Evolutionary conservation across 2,797 vertebrate species (phyloP).

Genomic region (Bovichtus diacanthus): DNA sequence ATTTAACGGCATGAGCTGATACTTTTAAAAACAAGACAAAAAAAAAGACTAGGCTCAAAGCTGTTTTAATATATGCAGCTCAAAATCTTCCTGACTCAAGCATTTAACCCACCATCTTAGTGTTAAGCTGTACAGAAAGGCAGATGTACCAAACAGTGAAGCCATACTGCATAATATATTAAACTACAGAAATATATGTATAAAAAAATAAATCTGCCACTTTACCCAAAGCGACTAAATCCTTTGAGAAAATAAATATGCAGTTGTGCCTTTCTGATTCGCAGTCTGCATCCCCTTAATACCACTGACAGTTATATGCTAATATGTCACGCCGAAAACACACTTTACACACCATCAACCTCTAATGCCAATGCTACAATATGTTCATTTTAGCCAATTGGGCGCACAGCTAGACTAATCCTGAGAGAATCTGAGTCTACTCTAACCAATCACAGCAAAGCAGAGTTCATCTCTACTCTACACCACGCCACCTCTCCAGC

Average conservation of each 20-base stretch:
- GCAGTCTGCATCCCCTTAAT: slow-evolving; percentile 36
- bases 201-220: slow-evolving; percentile 12
- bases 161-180: neutral
- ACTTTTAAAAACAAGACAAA: slow-evolving; percentile 21
- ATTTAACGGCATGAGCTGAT: slow-evolving; percentile 15
- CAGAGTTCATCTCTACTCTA: slow-evolving; percentile 51
- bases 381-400: slow-evolving; percentile 44
- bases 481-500: slow-evolving; percentile 59
- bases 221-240: slow-evolving; percentile 12
- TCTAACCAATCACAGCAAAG: slow-evolving; percentile 51
- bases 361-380: slow-evolving; percentile 40
- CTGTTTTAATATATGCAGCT: slow-evolving; percentile 33
- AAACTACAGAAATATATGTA: neutral
- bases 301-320: slow-evolving; percentile 32
- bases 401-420: slow-evolving; percentile 25
- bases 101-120: slow-evolving; percentile 3
- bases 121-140: slow-evolving; percentile 20
- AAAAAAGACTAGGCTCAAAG: slow-evolving; percentile 1
- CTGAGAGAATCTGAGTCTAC: slow-evolving; percentile 22
- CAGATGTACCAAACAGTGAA: slow-evolving; percentile 8
- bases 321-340: slow-evolving; percentile 55
- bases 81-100: slow-evolving; percentile 28
- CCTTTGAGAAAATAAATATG: slow-evolving; percentile 36
- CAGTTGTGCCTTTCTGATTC: slow-evolving; percentile 35
- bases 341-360: slow-evolving; percentile 43